A percentile compares a stretch with the other conserved stretches of the same genome.
phyloP scores from a whole-genome alignment of 2,888 invertebrate genomes.

The Siphonodentalium dalli region DNA sequence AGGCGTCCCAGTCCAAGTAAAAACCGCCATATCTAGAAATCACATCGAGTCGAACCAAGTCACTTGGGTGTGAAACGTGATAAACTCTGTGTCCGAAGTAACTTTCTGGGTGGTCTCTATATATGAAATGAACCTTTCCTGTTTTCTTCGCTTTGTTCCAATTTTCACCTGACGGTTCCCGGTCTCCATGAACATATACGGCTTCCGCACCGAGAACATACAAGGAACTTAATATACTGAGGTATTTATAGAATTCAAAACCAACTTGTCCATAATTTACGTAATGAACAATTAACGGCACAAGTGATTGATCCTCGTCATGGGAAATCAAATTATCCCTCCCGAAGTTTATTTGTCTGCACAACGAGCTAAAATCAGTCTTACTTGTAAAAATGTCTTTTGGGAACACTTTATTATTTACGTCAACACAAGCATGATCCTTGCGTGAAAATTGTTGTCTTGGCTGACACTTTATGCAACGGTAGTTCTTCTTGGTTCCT shows the following conservation, averaged over 20 bases:
- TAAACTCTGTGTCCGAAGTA: conserved; percentile 36
- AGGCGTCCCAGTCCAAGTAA: conserved; percentile 53
- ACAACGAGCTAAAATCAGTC: conserved; percentile 34
- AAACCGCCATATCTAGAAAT: conserved; percentile 53
- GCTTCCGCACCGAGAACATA: conserved; percentile 42
- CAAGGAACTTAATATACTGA: conserved; percentile 45
- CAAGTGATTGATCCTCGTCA: conserved; percentile 29
- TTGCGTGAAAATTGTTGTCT: no score
- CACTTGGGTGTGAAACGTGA: conserved; percentile 43
- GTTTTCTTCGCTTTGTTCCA: conserved; percentile 38
- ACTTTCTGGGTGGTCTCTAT: no score
- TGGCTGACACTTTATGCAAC: no score
- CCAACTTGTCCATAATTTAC: conserved; percentile 45
- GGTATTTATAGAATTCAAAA: conserved; percentile 43
- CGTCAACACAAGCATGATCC: conserved; percentile 26
- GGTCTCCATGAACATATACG: conserved; percentile 49
- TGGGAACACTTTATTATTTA: conserved; percentile 26
- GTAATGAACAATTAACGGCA: conserved; percentile 56
- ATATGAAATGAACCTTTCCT: conserved; percentile 29
- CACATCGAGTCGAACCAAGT: conserved; percentile 46
- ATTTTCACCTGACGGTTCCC: conserved; percentile 38
- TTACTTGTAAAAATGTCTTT: conserved; percentile 39
- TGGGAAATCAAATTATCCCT: conserved; percentile 26
- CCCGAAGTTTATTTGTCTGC: conserved; percentile 41
- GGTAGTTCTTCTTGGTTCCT: no score